Evolutionary conservation across 2,113 vertebrate species (phyloP), one percentile per base, ranked within the genome.

Genomic region (Glareola pratincola): DNA sequence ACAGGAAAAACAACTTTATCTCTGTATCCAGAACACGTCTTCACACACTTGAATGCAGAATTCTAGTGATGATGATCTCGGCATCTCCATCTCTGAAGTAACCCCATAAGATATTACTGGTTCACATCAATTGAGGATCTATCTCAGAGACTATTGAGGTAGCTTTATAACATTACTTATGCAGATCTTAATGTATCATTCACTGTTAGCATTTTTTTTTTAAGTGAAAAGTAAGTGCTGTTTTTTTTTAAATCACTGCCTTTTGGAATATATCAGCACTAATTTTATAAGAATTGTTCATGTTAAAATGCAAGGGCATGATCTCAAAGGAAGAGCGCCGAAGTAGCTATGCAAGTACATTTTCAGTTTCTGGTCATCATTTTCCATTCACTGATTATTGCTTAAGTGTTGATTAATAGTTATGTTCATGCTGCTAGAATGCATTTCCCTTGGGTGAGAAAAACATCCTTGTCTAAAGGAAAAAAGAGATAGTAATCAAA

Each of bases 391-490:
- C 98, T 98, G 98, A 98, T 98, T 97, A 98, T 97, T 95, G 83
- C 98, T 97, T 97, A 97, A 98, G 97, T 97, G 98, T 97, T 98
- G 98, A 98, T 98, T 98, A 98, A 98, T 98, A 97, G 97, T 95
- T 97, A 97, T 83, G 94, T 90, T 98, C 97, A 97, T 36, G 97
- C 98, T 97, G 97, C 94, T 97, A 95, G 98, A 97, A 98, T 95
- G 96, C 97, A 96, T 96, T 97, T 98, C 96, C 97, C 96, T 94
- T 90, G 96, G 97, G 97, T 97, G 94, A 98, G 89, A 96, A 98
- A 98, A 98, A 98, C 95, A 97, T 97, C 94, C 94, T 96, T 91
- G 86, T 91, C 57, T 69, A 63, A 69, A 95, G 59, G 63, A 95
- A 94, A 92, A 94, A 94, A 96, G 92, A 89, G 93, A 97, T 41